Conservation (phyloP, 2,888 invertebrate species). For the Phorcus lineatus region DNA sequence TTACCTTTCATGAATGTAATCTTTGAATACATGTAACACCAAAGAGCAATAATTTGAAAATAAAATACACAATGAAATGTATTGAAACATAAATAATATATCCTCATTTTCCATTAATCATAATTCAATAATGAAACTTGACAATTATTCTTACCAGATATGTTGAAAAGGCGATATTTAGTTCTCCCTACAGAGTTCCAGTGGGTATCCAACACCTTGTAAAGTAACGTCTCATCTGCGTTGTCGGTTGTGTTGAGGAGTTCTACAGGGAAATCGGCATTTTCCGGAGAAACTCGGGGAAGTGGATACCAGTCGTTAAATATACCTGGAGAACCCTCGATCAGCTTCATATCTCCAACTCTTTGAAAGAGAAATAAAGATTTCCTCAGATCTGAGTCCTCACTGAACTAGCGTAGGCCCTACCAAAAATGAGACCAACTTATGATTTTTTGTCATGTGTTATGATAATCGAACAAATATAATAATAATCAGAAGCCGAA, state of each 20-base stretch:
- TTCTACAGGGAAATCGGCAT: neutral
- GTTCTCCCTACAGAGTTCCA: neutral
- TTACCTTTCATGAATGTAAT: no score
- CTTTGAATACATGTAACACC: no score
- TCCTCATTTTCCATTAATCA: no score
- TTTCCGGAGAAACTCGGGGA: neutral
- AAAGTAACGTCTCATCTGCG: neutral
- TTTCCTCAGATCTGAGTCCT: no score
- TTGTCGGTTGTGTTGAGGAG: neutral
- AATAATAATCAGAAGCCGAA: no score
- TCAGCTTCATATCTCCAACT: conserved; percentile 26
- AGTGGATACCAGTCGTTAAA: conserved; percentile 26
- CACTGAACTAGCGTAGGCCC: no score
- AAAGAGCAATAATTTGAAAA: no score
- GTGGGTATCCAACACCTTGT: neutral
- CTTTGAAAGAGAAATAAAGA: neutral
- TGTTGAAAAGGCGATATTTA: neutral
- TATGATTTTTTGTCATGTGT: no score
- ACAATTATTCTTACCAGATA: neutral
- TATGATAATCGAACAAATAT: no score
- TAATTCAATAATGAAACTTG: neutral
- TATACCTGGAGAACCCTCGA: conserved; percentile 17
- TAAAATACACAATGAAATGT: no score
- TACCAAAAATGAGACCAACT: no score
- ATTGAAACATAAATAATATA: no score